Conservation (phyloP, 2,113 vertebrate genomes). For the Amia ocellicauda region DNA sequence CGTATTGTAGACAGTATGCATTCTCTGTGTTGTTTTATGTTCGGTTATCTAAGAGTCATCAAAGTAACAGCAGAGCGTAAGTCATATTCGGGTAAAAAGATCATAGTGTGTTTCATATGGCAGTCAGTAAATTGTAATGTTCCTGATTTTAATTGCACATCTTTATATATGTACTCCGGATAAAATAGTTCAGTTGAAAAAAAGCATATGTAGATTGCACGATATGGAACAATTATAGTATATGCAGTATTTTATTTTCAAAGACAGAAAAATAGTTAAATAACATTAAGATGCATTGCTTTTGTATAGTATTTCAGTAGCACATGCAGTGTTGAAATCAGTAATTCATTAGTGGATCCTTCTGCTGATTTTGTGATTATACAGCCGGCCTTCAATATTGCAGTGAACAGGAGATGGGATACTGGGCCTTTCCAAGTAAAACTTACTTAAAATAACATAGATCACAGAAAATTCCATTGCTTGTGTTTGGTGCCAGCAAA, state of each 20-base stretch:
- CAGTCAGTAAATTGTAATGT: background rate
- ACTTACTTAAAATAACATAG: background rate
- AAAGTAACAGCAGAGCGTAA: background rate
- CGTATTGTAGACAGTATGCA: background rate
- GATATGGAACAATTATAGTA: background rate
- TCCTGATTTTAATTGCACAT: background rate
- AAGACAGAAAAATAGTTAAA: no score
- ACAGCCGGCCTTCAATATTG: background rate
- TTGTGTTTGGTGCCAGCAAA: background rate
- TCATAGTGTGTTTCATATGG: background rate
- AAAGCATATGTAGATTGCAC: background rate
- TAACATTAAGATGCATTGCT: background rate
- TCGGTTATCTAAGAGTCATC: background rate
- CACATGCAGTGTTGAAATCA: background rate
- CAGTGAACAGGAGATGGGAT: background rate
- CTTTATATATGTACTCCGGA: background rate
- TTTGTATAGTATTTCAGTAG: background rate
- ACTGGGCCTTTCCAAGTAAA: constrained; percentile 3
- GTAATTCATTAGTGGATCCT: background rate
- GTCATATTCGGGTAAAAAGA: background rate
- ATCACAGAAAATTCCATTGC: background rate
- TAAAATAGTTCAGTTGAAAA: background rate
- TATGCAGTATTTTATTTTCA: background rate
- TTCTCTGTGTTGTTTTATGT: constrained; percentile 4
- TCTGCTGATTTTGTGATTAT: background rate